Percentiles rank a stretch among this genome's conserved stretches.
phyloP scores from a whole-genome alignment of 1,140 invertebrate genomes.

The Pectinophora gossypiella region DNA sequence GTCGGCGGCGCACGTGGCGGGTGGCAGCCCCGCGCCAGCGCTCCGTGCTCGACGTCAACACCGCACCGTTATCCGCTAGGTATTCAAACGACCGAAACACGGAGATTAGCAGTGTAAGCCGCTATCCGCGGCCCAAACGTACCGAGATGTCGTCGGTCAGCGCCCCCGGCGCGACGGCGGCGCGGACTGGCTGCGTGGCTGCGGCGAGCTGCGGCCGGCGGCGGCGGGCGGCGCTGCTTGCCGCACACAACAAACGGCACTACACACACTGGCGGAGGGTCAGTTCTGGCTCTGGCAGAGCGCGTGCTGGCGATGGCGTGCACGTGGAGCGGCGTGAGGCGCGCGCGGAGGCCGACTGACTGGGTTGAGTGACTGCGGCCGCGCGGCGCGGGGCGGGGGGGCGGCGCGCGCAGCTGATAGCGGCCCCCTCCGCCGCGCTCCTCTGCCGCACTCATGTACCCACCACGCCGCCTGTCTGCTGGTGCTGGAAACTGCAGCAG shows the following conservation, averaged over 20 bases:
- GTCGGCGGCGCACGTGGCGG: too few relatives aligned
- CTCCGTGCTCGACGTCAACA: background rate
- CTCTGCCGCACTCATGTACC: too few relatives aligned
- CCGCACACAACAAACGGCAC: background rate
- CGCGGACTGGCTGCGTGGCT: background rate
- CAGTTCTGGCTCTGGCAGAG: background rate
- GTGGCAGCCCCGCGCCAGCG: too few relatives aligned
- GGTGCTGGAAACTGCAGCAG: background rate
- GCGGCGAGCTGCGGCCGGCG: background rate
- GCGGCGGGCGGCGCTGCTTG: background rate
- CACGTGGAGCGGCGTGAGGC: too few relatives aligned
- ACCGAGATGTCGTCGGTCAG: slow-evolving; percentile 42
- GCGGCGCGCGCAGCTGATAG: slow-evolving; percentile 12
- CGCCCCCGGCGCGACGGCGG: slow-evolving; percentile 23
- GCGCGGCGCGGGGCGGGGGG: background rate
- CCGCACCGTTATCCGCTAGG: slow-evolving; percentile 7
- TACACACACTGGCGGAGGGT: background rate
- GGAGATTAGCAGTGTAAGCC: slow-evolving; percentile 4
- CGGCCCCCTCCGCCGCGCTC: background rate
- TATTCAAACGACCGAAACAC: slow-evolving; percentile 13
- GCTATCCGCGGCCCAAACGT: slow-evolving; percentile 12
- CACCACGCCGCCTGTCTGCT: background rate
- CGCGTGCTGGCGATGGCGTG: too few relatives aligned
- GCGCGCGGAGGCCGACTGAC: background rate
- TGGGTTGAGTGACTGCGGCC: background rate